Percentiles rank a stretch among this genome's conserved stretches.
Conservation (phyloP, 2,888 invertebrate species). For the Antheraea yamamai region DNA sequence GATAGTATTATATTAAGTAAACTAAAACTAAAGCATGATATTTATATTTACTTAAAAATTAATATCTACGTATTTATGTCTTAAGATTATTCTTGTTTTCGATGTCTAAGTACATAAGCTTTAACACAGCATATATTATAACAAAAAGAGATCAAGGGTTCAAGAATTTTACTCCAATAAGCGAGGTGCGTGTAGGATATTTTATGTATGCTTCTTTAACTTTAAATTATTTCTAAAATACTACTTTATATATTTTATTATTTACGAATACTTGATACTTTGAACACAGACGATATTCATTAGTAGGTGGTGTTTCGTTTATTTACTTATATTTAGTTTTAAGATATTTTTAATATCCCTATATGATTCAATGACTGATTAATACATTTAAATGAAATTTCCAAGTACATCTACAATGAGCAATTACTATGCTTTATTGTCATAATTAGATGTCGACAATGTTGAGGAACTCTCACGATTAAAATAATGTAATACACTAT, state of each 20-base stretch:
- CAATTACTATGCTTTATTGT: conserved; percentile 49
- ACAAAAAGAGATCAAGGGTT: conserved; percentile 30
- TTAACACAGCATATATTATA: conserved; percentile 43
- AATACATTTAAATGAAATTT: conserved; percentile 23
- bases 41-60: conserved; percentile 37
- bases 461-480: not conserved
- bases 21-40: conserved; percentile 45
- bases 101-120: conserved; percentile 55
- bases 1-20: conserved; percentile 46
- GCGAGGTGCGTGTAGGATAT: conserved; percentile 49
- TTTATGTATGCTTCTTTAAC: not conserved
- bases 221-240: not conserved
- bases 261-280: conserved; percentile 21
- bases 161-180: conserved; percentile 36
- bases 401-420: conserved; percentile 11
- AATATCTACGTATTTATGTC: conserved; percentile 34
- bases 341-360: not conserved
- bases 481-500: not conserved
- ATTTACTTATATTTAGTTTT: conserved; percentile 36
- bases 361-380: not conserved
- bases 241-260: not conserved
- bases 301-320: conserved; percentile 69
- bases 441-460: conserved; percentile 46
- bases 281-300: conserved; percentile 71
- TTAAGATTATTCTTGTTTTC: conserved; percentile 45